Percentiles rank a stretch among this genome's conserved stretches.
Evolutionary conservation across 2,797 vertebrate species (phyloP).

Genomic region (Mus caroli): DNA sequence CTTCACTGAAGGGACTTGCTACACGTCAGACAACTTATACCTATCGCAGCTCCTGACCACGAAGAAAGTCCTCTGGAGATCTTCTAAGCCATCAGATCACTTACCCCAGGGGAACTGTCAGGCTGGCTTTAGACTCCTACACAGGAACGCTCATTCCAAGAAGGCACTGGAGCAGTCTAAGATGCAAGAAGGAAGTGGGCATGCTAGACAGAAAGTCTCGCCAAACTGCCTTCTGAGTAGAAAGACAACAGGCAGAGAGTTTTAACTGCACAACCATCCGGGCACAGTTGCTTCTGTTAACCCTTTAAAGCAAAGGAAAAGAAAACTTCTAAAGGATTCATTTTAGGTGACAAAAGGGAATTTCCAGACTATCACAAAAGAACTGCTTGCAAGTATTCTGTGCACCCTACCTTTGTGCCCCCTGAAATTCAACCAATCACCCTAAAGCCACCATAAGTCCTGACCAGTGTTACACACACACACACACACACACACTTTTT

Average conservation of each 20-base stretch:
- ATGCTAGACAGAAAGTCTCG: background rate
- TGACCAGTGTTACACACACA: background rate
- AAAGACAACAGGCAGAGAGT: background rate
- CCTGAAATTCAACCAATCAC: background rate
- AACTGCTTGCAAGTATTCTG: background rate
- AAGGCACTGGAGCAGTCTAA: background rate
- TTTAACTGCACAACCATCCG: slow-evolving; percentile 8
- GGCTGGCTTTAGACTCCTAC: background rate
- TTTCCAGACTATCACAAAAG: background rate
- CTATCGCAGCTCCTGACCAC: background rate
- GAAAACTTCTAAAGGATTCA: background rate
- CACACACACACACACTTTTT: too few species aligned
- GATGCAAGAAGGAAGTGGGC: background rate
- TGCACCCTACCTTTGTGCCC: background rate
- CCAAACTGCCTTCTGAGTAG: slow-evolving; percentile 7
- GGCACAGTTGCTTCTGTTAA: background rate
- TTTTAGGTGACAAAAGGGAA: background rate
- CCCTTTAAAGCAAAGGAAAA: background rate
- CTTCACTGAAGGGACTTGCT: slow-evolving; percentile 9
- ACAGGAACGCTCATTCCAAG: background rate
- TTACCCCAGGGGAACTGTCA: background rate
- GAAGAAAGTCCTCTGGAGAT: background rate
- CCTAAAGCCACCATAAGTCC: background rate
- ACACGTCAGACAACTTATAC: background rate
- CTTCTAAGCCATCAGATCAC: background rate